Evolutionary conservation across 1,140 invertebrate genomes (phyloP).

Genomic region (Drosophila dunni): DNA sequence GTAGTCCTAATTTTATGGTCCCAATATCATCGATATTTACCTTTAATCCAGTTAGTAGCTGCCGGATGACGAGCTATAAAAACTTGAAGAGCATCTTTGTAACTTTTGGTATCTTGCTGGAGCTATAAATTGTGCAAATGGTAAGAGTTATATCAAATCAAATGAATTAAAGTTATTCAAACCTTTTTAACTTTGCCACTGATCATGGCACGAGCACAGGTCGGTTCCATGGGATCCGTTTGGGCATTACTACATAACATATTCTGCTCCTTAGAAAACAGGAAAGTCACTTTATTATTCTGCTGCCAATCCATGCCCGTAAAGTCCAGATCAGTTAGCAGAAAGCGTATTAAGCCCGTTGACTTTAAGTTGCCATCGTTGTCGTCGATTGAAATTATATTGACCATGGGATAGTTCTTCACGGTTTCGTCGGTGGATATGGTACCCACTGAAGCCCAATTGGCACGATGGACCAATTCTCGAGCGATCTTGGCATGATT

Average conservation of each 20-base stretch:
- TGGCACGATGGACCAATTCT: constrained; percentile 86
- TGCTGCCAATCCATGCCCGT: constrained; percentile 88
- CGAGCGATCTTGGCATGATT: constrained; percentile 84
- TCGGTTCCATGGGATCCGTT: constrained; percentile 92
- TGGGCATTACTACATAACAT: constrained; percentile 87
- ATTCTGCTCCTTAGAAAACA: constrained; percentile 89
- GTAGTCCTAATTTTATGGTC: neutral
- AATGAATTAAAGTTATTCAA: constrained; percentile 26
- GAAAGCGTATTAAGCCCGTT: constrained; percentile 91
- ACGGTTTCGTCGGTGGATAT: constrained; percentile 88
- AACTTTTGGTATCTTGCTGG: constrained; percentile 86
- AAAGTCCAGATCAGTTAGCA: constrained; percentile 91
- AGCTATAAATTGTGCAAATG: constrained; percentile 85
- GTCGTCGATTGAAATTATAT: constrained; percentile 85
- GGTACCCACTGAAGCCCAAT: constrained; percentile 91
- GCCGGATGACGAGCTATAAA: constrained; percentile 90
- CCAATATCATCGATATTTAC: constrained; percentile 43
- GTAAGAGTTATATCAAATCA: neutral
- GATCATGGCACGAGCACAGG: constrained; percentile 90
- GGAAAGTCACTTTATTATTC: constrained; percentile 88
- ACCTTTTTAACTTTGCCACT: constrained; percentile 89
- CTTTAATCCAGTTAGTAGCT: constrained; percentile 87
- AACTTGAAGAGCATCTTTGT: constrained; percentile 87
- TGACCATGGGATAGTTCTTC: constrained; percentile 89
- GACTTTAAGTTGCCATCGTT: too few relatives aligned